These are phyloP conservation scores for Festucalex cinctus DNA, from an alignment of 2,113 vertebrate genomes.

Conservation along the genomic window DNA sequence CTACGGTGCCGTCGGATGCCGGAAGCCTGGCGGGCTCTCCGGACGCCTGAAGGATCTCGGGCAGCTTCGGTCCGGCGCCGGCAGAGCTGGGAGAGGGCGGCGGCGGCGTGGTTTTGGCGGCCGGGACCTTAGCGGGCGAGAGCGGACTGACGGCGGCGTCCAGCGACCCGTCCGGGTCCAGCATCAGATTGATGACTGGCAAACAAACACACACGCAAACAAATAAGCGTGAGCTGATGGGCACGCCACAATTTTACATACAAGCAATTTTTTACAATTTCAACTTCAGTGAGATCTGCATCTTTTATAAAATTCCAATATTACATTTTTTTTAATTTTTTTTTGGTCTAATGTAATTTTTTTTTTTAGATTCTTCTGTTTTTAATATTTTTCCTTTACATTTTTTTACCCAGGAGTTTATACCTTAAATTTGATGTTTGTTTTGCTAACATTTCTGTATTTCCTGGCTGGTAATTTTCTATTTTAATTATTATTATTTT, in stretches of 20 bases:
- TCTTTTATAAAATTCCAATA: neutral
- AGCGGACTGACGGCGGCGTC: slow-evolving; percentile 85
- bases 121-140: slow-evolving; percentile 69
- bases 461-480: too few relatives aligned
- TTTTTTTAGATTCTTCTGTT: too few relatives aligned
- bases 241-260: neutral
- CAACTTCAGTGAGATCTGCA: neutral
- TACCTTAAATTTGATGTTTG: too few relatives aligned
- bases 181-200: slow-evolving; percentile 93
- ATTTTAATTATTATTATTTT: too few relatives aligned
- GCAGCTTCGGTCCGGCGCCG: slow-evolving; percentile 49
- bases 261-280: neutral
- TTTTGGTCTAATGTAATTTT: neutral
- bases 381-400: too few relatives aligned
- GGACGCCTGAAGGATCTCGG: slow-evolving; percentile 51
- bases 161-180: slow-evolving; percentile 93
- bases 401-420: too few relatives aligned
- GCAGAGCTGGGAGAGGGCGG: slow-evolving; percentile 57
- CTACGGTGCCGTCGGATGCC: slow-evolving; percentile 73
- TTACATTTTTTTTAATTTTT: neutral
- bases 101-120: slow-evolving; percentile 56
- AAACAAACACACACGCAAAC: neutral
- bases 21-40: slow-evolving; percentile 53
- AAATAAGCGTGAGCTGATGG: neutral
- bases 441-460: too few relatives aligned